Evolutionary conservation across 2,888 invertebrate species (phyloP).

Genomic region (Hypena proboscidalis): DNA sequence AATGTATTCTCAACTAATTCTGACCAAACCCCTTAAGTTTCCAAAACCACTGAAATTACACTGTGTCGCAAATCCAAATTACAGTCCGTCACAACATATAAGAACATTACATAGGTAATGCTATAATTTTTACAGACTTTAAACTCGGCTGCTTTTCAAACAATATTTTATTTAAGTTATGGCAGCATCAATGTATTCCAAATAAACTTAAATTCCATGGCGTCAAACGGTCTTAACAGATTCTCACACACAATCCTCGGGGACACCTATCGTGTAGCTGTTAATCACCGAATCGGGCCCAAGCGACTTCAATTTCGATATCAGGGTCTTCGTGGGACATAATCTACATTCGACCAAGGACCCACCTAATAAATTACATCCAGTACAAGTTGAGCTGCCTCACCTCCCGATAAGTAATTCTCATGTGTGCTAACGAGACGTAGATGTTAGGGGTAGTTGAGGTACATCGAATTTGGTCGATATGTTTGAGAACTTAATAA

Average conservation of each 20-base stretch:
- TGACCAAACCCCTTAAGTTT: too few relatives aligned
- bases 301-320: conserved; percentile 49
- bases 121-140: too few relatives aligned
- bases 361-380: conserved; percentile 46
- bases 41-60: too few relatives aligned
- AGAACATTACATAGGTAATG: too few relatives aligned
- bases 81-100: too few relatives aligned
- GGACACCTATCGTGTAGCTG: conserved; percentile 47
- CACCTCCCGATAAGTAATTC: conserved; percentile 7
- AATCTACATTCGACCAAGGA: conserved; percentile 48
- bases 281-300: conserved; percentile 64
- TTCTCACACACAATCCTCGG: conserved; percentile 42
- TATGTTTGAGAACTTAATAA: conserved; percentile 44
- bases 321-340: conserved; percentile 39
- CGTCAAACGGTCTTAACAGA: conserved; percentile 57
- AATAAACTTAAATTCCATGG: conserved; percentile 54
- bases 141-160: too few relatives aligned
- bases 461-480: conserved; percentile 39
- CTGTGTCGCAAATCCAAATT: too few relatives aligned
- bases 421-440: conserved; percentile 20
- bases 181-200: conserved; percentile 8
- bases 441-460: conserved; percentile 12
- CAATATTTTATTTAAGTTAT: too few relatives aligned
- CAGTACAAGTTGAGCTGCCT: conserved; percentile 33
- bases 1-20: too few relatives aligned